These are phyloP conservation scores for Hyposoter didymator DNA, from an alignment of 2,888 invertebrate genomes.

Conservation along the genomic window DNA sequence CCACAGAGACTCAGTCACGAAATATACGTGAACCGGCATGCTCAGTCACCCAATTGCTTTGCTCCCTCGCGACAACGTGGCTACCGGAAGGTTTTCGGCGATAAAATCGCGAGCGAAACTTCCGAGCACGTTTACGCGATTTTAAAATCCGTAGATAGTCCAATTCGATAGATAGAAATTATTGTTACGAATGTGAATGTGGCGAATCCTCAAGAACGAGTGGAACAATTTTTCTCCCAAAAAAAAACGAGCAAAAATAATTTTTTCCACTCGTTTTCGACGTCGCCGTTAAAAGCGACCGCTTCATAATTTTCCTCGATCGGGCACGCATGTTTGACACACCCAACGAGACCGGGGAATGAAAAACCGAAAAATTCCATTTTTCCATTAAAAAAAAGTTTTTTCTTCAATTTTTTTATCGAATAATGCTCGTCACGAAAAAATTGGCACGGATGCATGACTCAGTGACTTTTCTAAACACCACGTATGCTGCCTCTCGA, in stretches of 20 bases:
- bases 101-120: conserved; percentile 30
- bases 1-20: not conserved
- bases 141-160: conserved; percentile 64
- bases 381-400: not conserved
- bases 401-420: not conserved
- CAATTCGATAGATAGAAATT: conserved; percentile 67
- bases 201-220: not conserved
- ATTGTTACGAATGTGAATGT: conserved; percentile 51
- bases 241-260: not conserved
- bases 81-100: conserved; percentile 19
- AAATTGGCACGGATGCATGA: conserved; percentile 68
- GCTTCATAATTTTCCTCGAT: not conserved
- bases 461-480: conserved; percentile 34
- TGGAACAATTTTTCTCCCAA: not conserved
- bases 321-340: conserved; percentile 34
- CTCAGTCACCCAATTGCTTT: conserved; percentile 71
- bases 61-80: conserved; percentile 58
- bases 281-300: not conserved
- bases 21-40: conserved; percentile 68
- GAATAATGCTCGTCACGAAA: not conserved
- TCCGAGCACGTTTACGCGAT: conserved; percentile 51
- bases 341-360: conserved; percentile 42
- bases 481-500: conserved; percentile 54
- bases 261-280: not conserved
- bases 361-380: not conserved